Base-by-base conservation (phyloP, 37 sponge, comb jelly and placozoan genomes). In the Petrosia ficiformis region DNA sequence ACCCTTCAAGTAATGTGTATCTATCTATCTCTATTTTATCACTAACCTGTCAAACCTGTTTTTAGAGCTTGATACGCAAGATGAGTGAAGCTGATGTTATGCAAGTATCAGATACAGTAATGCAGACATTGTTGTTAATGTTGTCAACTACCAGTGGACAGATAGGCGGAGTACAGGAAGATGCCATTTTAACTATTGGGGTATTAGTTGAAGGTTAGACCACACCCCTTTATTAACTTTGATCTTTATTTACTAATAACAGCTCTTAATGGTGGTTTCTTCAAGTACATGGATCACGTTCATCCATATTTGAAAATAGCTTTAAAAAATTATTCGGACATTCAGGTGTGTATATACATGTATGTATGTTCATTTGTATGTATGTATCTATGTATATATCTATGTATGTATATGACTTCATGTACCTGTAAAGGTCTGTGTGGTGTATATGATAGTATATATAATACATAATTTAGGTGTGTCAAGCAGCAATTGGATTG, bases 1-100 rank as follows among this genome's bases (percentile, higher is more conserved):
- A 93, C 99, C 1, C 73, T 95, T 31, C 99, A 97, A 82, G 92
- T 89, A 80, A n/a, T n/a, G n/a, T n/a, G n/a, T n/a, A n/a, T n/a
- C n/a, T n/a, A n/a, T n/a, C n/a, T n/a, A n/a, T n/a, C n/a, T n/a
- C n/a, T n/a, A n/a, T n/a, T n/a, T n/a, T n/a, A n/a, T n/a, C n/a
- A n/a, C n/a, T n/a, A n/a, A n/a, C n/a, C n/a, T n/a, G n/a, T n/a
- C n/a, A n/a, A 48, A 48, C 54, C 14, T 22, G n/a, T 26, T 41
- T 42, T 5, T 61, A 94, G 94, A 91, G 94, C 34, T 70, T 99
- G 39, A 48, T 99, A 22, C 65, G 94, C 34, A 93, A 91, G 77
- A 63, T 99, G 58, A 85, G n/a, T 52, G 39, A 73, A 6, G 78
- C 75, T 10, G 99, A 99, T 63, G 90, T 80, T 1, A 33, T 79